A percentile compares a stretch with the other conserved stretches of the same genome.
Evolutionary conservation across 2,113 vertebrate genomes (phyloP).

Genomic region (Microtus ochrogaster): DNA sequence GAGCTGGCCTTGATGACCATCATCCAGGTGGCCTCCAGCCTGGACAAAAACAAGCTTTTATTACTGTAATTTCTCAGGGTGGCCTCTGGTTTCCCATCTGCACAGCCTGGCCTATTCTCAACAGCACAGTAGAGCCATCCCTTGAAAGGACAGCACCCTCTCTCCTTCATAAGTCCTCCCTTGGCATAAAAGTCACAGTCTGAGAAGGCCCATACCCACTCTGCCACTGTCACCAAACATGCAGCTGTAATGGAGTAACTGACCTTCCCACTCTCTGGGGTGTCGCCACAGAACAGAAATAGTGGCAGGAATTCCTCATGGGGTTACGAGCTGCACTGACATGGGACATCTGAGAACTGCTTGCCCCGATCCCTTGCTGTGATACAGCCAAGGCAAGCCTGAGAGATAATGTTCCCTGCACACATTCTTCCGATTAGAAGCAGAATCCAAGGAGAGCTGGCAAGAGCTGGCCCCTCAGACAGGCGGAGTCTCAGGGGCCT

Average conservation of each 20-base stretch:
- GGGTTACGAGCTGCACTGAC: neutral
- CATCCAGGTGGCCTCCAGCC: neutral
- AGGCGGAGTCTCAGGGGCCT: no score
- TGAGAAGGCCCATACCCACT: neutral
- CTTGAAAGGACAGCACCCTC: neutral
- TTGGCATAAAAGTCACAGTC: neutral
- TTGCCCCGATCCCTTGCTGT: constrained; percentile 25
- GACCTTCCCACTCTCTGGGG: neutral
- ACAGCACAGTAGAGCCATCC: neutral
- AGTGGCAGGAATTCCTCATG: neutral
- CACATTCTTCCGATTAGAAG: neutral
- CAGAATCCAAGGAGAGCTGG: neutral
- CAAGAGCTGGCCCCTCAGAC: neutral
- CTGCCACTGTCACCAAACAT: neutral
- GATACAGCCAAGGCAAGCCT: neutral
- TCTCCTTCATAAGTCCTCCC: neutral
- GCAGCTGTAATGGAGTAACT: neutral
- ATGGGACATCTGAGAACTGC: neutral
- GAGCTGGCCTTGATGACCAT: neutral
- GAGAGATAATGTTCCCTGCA: neutral
- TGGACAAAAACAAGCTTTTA: neutral
- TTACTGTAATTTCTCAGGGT: neutral
- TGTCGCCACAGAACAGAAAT: neutral
- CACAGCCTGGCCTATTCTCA: neutral
- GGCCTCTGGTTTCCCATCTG: neutral